These are phyloP conservation scores for Lepidochitona cinerea DNA, from an alignment of 2,888 invertebrate genomes.

Conservation along the genomic window DNA sequence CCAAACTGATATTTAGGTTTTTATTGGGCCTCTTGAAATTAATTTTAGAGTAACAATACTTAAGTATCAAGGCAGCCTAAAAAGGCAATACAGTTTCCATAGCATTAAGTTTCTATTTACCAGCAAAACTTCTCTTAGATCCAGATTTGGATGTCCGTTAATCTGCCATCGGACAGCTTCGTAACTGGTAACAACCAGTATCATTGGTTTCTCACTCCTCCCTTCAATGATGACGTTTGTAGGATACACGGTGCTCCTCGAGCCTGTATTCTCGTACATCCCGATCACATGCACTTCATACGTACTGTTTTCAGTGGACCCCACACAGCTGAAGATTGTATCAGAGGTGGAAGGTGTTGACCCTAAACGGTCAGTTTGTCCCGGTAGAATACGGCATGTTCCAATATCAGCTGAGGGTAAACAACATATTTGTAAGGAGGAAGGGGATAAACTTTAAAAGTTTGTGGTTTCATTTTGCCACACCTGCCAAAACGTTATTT, in stretches of 20 bases:
- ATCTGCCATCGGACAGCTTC: background rate
- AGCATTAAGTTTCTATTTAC: too few relatives aligned
- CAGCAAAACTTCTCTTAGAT: background rate
- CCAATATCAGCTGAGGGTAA: background rate
- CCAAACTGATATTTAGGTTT: too few relatives aligned
- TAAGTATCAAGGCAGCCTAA: too few relatives aligned
- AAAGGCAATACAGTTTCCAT: too few relatives aligned
- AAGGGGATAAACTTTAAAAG: too few relatives aligned
- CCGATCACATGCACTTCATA: background rate
- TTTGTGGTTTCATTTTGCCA: too few relatives aligned
- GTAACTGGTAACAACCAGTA: background rate
- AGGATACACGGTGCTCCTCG: background rate
- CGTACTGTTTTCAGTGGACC: background rate
- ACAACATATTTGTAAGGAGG: too few relatives aligned
- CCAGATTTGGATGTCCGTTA: background rate
- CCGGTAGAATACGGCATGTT: background rate
- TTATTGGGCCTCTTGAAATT: too few relatives aligned
- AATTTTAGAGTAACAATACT: too few relatives aligned
- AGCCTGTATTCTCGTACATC: background rate
- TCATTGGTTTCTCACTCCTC: background rate
- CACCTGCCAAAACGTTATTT: too few relatives aligned
- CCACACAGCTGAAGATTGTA: background rate
- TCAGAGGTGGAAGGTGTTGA: background rate
- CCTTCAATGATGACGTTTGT: background rate
- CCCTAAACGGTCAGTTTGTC: background rate